phyloP scores from a whole-genome alignment of 2,113 vertebrate genomes.

The Ciconia maguari region DNA sequence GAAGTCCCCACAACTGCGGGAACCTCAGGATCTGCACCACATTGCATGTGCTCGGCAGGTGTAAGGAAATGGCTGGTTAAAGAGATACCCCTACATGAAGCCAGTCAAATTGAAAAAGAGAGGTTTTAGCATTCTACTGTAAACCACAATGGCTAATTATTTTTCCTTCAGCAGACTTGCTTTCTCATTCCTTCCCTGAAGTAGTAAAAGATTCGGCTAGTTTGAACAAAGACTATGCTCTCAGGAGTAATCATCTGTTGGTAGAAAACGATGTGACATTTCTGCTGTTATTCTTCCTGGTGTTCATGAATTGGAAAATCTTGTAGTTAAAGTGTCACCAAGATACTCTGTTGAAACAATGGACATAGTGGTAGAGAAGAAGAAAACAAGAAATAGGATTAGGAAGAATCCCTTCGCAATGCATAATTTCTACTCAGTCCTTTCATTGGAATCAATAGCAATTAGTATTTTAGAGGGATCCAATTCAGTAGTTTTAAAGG shows the following conservation, averaged over 20 bases:
- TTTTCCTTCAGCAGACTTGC: neutral
- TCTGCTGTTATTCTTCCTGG: neutral
- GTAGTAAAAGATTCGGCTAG: neutral
- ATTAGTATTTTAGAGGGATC: neutral
- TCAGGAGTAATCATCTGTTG: neutral
- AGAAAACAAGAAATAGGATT: neutral
- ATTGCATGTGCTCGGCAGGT: neutral
- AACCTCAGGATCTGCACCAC: neutral
- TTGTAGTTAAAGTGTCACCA: neutral
- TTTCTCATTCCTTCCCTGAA: neutral
- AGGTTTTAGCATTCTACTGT: neutral
- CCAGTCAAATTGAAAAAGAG: neutral
- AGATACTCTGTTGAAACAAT: neutral
- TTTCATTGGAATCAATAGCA: neutral
- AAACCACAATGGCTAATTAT: neutral
- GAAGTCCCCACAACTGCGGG: neutral
- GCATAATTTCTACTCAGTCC: neutral
- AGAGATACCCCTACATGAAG: neutral
- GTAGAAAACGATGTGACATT: neutral
- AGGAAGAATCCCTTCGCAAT: neutral
- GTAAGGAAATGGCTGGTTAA: neutral
- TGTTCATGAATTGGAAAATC: neutral
- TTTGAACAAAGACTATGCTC: neutral
- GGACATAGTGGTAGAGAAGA: neutral
- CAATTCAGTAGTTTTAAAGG: neutral